Evolutionary conservation across 2,797 vertebrate genomes (phyloP), one percentile per base, ranked within the genome.

Genomic region (Periparus ater): DNA sequence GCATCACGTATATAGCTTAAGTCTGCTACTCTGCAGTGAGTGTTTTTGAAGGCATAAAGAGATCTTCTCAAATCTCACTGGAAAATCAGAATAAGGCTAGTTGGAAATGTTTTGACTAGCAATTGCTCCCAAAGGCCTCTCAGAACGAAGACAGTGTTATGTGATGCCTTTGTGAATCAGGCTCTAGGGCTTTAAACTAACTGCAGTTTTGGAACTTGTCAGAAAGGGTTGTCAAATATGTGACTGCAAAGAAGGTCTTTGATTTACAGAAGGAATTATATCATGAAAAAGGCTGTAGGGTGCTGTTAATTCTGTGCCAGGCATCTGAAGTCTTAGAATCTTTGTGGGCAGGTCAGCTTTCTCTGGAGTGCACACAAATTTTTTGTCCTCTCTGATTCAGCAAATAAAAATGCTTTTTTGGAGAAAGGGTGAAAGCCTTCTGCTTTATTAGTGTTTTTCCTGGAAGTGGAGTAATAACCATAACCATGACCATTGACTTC

Each of bases 161-260:
- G 8, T 66, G 94, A 91, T 88, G 92, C 88, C 87, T 94, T 47
- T 0, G 29, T 93, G 96, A 81, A 76, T 83, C 63, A 92, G 85
- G 83, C 95, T 95, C 61, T 71, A 54, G 88, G 68, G 83, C 60
- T 95, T 95, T 84, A 84, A 93, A 84, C 48, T 92, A 96, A 94
- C 93, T 96, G 91, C 82, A 95, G 20, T 95, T 93, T 95, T 97
- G 97, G 96, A 96, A 95, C 88, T 95, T 95, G 95, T 97, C 92
- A 97, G 89, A 94, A 96, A 93, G 82, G 74, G 89, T 95, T 97
- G 97, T 96, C 76, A 95, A 95, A 93, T 73, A 94, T 88, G 68
- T 93, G 95, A 95, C 94, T 97, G 96, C 96, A 96, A 94, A 96
- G 92, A 96, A 97, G 93, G 86, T 78, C 91, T 95, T 97, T 96